These are phyloP conservation scores for Vespertilio murinus DNA, from an alignment of 2,797 vertebrate species.

Conservation along the genomic window DNA sequence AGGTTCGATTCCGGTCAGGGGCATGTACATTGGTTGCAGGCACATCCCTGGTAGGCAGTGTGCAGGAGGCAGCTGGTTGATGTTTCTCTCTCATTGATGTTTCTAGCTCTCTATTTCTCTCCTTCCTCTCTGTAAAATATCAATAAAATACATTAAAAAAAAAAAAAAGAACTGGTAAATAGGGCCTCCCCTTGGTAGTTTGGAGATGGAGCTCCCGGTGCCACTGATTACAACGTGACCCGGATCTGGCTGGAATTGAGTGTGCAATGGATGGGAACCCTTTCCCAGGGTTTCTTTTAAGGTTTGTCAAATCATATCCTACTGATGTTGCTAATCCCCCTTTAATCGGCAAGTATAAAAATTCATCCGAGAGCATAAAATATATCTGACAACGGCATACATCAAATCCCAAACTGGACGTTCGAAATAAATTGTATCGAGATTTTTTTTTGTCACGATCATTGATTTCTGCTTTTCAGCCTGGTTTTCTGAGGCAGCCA, in stretches of 20 bases:
- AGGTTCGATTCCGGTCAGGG: too few relatives aligned
- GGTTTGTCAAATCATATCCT: conserved; percentile 32
- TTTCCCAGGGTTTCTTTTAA: conserved; percentile 26
- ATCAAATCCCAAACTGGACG: conserved; percentile 58
- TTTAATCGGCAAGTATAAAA: conserved; percentile 61
- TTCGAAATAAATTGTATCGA: conserved; percentile 71
- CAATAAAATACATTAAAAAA: too few relatives aligned
- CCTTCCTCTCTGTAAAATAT: too few relatives aligned
- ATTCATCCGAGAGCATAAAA: conserved; percentile 56
- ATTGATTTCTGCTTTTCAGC: conserved; percentile 72
- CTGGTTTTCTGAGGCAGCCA: conserved; percentile 61
- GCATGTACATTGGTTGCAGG: too few relatives aligned
- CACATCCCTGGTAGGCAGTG: too few relatives aligned
- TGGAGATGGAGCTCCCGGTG: conserved; percentile 1
- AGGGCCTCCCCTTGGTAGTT: conserved; percentile 64
- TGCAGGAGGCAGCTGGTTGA: too few relatives aligned
- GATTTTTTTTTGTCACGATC: conserved; percentile 61
- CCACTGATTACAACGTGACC: conserved; percentile 21
- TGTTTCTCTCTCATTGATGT: too few relatives aligned
- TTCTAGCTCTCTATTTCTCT: too few relatives aligned
- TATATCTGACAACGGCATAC: conserved; percentile 53
- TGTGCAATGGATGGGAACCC: neutral
- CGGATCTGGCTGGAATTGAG: conserved; percentile 17
- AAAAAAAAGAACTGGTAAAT: conserved; percentile 65
- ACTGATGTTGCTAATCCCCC: conserved; percentile 11